Evolutionary conservation across 2,888 invertebrate species (phyloP).

Genomic region (Diabrotica balteata): DNA sequence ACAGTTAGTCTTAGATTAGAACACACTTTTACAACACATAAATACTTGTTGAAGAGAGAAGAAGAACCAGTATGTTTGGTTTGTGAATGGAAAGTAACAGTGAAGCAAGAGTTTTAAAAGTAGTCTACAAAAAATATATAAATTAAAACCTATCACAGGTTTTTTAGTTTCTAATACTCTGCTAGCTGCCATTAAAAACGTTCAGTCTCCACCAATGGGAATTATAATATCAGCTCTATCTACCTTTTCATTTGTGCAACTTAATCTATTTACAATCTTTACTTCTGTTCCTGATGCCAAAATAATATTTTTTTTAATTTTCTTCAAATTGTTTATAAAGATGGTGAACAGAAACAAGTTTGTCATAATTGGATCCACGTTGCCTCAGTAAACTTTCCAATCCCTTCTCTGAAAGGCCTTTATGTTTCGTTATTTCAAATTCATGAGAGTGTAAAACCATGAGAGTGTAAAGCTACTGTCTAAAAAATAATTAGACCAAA

Average conservation of each 20-base stretch:
- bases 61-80: too few relatives aligned
- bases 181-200: slow-evolving; percentile 92
- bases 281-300: slow-evolving; percentile 78
- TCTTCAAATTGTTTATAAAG: slow-evolving; percentile 80
- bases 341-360: slow-evolving; percentile 78
- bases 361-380: slow-evolving; percentile 87
- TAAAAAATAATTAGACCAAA: too few relatives aligned
- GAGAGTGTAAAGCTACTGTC: too few relatives aligned
- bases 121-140: too few relatives aligned
- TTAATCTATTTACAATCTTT: slow-evolving; percentile 74
- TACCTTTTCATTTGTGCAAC: slow-evolving; percentile 72
- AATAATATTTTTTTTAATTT: slow-evolving; percentile 68
- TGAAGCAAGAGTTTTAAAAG: too few relatives aligned
- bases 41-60: too few relatives aligned
- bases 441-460: too few relatives aligned
- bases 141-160: slow-evolving; percentile 97
- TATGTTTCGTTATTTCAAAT: slow-evolving; percentile 79
- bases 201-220: slow-evolving; percentile 96
- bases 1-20: too few relatives aligned
- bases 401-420: slow-evolving; percentile 71
- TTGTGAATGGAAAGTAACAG: too few relatives aligned
- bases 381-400: slow-evolving; percentile 73
- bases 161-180: slow-evolving; percentile 77
- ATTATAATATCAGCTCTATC: slow-evolving; percentile 91
- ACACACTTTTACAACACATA: too few relatives aligned